phyloP scores from a whole-genome alignment of 1,140 invertebrate genomes.

The Drosophila parvula region DNA sequence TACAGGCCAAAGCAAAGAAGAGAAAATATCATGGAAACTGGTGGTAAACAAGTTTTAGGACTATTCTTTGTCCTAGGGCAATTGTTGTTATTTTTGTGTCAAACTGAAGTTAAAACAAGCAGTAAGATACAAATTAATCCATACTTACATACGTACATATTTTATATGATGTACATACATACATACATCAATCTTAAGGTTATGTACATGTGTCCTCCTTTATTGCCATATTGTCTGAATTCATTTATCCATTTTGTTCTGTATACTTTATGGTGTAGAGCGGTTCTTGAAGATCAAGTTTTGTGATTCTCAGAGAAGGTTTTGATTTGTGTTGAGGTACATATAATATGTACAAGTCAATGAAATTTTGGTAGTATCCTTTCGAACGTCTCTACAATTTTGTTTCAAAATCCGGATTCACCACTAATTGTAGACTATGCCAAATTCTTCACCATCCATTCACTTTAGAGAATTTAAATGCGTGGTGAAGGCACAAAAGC shows the following conservation, averaged over 20 bases:
- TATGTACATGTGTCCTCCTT: neutral
- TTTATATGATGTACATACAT: neutral
- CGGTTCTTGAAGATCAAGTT: neutral
- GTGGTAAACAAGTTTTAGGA: slow-evolving; percentile 34
- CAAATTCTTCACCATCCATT: no score
- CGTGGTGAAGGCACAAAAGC: no score
- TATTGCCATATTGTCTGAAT: neutral
- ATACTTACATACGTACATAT: neutral
- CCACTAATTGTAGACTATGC: no score
- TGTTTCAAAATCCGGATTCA: no score
- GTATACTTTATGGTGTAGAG: neutral
- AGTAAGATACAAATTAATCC: neutral
- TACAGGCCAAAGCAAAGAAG: neutral
- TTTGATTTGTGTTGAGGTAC: neutral
- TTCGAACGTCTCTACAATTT: no score
- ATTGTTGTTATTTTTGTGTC: slow-evolving; percentile 9
- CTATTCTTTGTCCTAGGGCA: slow-evolving; percentile 21
- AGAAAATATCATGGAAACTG: neutral
- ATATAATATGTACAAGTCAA: no score
- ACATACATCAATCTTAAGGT: neutral
- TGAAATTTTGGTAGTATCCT: no score
- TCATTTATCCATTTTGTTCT: neutral
- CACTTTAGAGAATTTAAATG: no score
- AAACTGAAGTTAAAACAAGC: slow-evolving; percentile 15
- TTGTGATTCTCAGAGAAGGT: neutral